A percentile compares a stretch with the other conserved stretches of the same genome.
Conservation (phyloP, 2,113 vertebrate genomes). For the Ia io region DNA sequence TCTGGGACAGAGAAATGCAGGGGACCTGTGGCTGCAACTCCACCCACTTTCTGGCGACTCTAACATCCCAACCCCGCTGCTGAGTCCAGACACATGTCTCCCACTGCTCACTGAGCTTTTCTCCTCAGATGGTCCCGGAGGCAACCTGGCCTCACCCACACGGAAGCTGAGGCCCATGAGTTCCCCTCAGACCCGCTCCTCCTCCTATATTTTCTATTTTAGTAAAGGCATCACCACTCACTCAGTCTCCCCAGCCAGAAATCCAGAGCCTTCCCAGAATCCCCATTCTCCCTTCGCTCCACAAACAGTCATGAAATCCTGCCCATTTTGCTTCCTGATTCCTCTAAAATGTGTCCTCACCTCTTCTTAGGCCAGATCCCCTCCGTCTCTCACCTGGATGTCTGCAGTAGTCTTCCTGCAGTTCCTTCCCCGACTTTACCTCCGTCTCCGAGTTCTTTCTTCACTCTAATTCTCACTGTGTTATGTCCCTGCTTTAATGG, state of each 20-base stretch:
- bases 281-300: not conserved
- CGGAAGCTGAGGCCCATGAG: not conserved
- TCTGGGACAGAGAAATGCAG: not conserved
- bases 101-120: not conserved
- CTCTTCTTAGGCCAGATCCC: not conserved
- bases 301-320: not conserved
- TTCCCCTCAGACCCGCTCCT: not conserved
- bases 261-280: conserved; percentile 37
- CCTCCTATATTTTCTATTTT: conserved; percentile 48
- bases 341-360: not conserved
- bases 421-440: not conserved
- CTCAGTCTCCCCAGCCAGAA: conserved; percentile 49
- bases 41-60: not conserved
- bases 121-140: not conserved
- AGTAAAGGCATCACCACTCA: conserved; percentile 11
- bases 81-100: not conserved
- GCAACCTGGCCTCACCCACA: not conserved
- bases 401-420: not conserved
- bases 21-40: not conserved
- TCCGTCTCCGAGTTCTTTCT: not conserved
- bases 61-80: not conserved
- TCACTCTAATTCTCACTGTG: not conserved
- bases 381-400: not conserved
- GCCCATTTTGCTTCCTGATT: not conserved
- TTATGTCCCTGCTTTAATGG: not conserved